Evolutionary conservation across 2,888 invertebrate genomes (phyloP), one percentile per base, ranked within the genome.

Genomic region (Atherix ibis): DNA sequence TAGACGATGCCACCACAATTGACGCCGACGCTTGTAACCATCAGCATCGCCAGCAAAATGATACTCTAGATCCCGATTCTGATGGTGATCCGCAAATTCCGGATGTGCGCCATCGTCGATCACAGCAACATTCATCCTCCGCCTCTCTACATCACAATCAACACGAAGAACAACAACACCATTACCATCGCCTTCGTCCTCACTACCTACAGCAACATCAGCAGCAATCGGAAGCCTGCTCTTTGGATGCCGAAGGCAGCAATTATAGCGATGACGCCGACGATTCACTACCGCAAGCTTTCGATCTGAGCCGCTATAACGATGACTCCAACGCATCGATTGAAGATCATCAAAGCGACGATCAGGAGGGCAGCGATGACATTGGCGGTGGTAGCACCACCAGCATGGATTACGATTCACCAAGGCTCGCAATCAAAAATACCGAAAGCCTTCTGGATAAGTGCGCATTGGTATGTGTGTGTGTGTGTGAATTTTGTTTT

Each of bases 371-470:
- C 6, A 30, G 32, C 22, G 41, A 41, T 34, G 35, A 33, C 18
- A 30, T 26, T 13, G 37, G 34, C 12, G 24, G 9, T 28, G 38
- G 17, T 4, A 37, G 24, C 24, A 6, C n/a, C 10, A 10, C 5
- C 27, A 12, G 14, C 25, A 15, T 24, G 18, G 19, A 30, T 4
- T 16, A 8, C 15, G 14, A 12, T 18, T 27, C 35, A 24, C 28
- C 40, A 3, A 37, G 35, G 17, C 25, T 40, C 15, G 38, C 43
- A 12, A 15, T 36, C 17, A 43, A 41, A 37, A 43, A 39, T 39
- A 38, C 41, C 12, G 43, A 43, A 31, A 42, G 35, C 37, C 34
- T 44, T 4, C 33, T 43, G 12, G 43, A 44, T 16, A 42, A 44
- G 30, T 41, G 38, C 34, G 37, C 43, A 17, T 32, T 42, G 44